Conservation (phyloP, 2,888 invertebrate genomes). For the Ormia ochracea region DNA sequence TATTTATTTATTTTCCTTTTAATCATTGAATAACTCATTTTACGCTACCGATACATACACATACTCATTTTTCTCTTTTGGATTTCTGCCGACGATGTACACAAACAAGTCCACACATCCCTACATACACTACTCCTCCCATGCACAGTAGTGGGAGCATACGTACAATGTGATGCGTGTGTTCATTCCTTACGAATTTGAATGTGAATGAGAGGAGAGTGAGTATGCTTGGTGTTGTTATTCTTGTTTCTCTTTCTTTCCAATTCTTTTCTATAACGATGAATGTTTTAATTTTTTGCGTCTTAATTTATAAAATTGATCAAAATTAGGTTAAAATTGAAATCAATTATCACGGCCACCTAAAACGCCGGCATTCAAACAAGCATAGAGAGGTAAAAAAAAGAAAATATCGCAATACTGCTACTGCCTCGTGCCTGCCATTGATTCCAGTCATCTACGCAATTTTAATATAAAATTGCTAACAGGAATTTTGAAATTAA, state of each 20-base stretch:
- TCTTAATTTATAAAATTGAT: conserved; percentile 67
- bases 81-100: not conserved
- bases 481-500: not conserved
- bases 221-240: not conserved
- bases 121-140: too few relatives aligned
- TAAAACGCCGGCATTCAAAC: conserved; percentile 30
- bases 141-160: not conserved
- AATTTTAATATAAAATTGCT: not conserved
- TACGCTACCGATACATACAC: not conserved
- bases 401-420: not conserved
- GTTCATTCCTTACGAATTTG: too few relatives aligned
- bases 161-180: not conserved
- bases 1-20: too few relatives aligned
- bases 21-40: not conserved
- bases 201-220: not conserved
- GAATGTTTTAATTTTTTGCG: conserved; percentile 61
- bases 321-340: conserved; percentile 67
- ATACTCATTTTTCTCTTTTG: not conserved
- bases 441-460: not conserved
- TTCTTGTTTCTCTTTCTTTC: conserved; percentile 21
- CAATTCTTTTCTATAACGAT: conserved; percentile 1
- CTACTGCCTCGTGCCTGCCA: not conserved
- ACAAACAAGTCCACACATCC: not conserved
- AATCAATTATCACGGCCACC: conserved; percentile 54
- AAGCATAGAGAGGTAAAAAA: not conserved